These are phyloP conservation scores for Pollenia labialis DNA, from an alignment of 2,888 invertebrate species.

Conservation along the genomic window DNA sequence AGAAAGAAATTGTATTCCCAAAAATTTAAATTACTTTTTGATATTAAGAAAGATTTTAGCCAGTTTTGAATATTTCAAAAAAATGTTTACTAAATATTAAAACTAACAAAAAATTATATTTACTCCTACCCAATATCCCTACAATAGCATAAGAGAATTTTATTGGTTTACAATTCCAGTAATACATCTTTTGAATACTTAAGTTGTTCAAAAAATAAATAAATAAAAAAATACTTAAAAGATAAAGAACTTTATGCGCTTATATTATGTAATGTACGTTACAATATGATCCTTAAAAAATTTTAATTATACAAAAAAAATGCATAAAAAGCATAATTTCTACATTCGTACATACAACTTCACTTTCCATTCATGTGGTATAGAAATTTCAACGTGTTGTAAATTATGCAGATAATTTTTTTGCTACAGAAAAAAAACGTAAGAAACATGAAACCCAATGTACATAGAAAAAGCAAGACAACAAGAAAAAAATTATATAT, in stretches of 20 bases:
- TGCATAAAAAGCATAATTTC: background rate
- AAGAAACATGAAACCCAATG: conserved; percentile 26
- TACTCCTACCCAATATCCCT: background rate
- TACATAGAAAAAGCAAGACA: conserved; percentile 1
- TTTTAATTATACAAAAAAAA: conserved; percentile 31
- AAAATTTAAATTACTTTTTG: too few relatives aligned
- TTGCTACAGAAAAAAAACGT: conserved; percentile 1
- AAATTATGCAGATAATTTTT: conserved; percentile 54
- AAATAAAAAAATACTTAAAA: background rate
- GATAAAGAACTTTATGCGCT: conserved; percentile 7
- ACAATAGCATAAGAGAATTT: background rate
- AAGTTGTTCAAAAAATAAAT: background rate
- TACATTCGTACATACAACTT: background rate
- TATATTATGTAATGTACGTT: background rate
- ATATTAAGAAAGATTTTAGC: too few relatives aligned
- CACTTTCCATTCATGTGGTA: background rate
- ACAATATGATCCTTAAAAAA: conserved; percentile 4
- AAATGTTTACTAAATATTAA: too few relatives aligned
- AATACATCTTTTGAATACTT: background rate
- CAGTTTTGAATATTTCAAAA: too few relatives aligned
- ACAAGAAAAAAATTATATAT: conserved; percentile 14
- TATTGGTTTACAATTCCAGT: conserved; percentile 40
- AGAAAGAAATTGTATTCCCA: too few relatives aligned
- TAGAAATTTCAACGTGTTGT: conserved; percentile 37
- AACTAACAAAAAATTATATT: background rate